A percentile compares a stretch with the other conserved stretches of the same genome.
phyloP scores from a whole-genome alignment of 2,797 vertebrate species.

The Acanthopagrus latus region DNA sequence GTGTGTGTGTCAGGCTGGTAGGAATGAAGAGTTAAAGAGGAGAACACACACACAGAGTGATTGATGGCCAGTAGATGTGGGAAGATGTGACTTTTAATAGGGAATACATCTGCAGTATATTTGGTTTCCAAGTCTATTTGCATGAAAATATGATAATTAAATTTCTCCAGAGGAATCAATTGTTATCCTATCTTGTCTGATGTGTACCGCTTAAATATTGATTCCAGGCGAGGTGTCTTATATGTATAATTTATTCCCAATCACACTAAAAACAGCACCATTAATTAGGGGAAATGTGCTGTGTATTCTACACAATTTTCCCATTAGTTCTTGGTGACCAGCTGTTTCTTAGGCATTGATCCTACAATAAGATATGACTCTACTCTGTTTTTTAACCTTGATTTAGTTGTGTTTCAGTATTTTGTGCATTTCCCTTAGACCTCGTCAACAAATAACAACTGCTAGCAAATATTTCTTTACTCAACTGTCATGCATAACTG shows the following conservation, averaged over 20 bases:
- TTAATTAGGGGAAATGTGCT: not conserved
- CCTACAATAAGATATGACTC: not conserved
- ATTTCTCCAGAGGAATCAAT: not conserved
- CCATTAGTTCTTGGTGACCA: no score
- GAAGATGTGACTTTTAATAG: not conserved
- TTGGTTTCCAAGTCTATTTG: not conserved
- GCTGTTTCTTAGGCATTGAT: not conserved
- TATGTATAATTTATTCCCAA: not conserved
- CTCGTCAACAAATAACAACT: not conserved
- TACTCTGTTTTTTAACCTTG: not conserved
- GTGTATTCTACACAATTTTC: not conserved
- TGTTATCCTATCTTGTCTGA: not conserved
- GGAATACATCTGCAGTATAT: not conserved
- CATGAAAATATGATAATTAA: not conserved
- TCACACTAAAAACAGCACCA: not conserved
- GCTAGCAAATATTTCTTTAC: not conserved
- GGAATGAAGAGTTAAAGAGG: constrained; percentile 1
- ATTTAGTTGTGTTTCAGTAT: not conserved
- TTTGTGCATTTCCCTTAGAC: not conserved
- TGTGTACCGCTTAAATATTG: not conserved
- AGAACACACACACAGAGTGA: not conserved
- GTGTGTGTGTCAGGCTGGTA: constrained; percentile 16
- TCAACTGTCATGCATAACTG: not conserved
- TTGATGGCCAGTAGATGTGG: not conserved
- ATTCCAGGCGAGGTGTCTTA: not conserved